A percentile compares a stretch with the other conserved stretches of the same genome.
Evolutionary conservation across 2,888 invertebrate genomes (phyloP).

Genomic region (Drosophila hamatofila): DNA sequence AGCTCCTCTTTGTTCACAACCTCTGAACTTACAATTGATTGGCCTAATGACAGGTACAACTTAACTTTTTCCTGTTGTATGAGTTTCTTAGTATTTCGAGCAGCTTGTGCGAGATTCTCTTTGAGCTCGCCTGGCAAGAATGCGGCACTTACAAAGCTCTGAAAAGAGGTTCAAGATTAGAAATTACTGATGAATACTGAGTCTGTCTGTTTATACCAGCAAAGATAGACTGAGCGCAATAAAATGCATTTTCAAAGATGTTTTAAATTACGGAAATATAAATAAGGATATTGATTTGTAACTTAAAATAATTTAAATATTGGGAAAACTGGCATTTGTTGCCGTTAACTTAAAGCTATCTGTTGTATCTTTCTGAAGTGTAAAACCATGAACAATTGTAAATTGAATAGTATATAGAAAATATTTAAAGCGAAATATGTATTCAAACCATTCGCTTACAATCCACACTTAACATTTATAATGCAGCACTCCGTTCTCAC

Average conservation of each 20-base stretch:
- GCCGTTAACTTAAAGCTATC: background rate
- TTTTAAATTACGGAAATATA: background rate
- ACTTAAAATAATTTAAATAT: background rate
- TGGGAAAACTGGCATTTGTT: background rate
- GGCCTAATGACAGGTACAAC: background rate
- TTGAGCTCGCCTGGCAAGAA: background rate
- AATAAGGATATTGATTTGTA: background rate
- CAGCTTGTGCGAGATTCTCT: background rate
- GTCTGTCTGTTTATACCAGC: background rate
- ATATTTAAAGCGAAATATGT: no score
- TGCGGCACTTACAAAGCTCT: background rate
- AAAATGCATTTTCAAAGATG: background rate
- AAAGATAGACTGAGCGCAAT: background rate
- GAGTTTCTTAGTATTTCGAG: conserved; percentile 1
- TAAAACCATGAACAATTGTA: background rate
- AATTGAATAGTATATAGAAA: no score
- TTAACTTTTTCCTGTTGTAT: background rate
- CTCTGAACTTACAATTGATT: background rate
- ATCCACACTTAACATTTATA: no score
- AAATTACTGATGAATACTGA: background rate
- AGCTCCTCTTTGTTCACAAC: background rate
- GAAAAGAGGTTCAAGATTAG: background rate
- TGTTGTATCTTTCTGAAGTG: background rate
- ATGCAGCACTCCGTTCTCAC: no score
- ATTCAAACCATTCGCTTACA: no score